Percentiles rank a stretch among this genome's conserved stretches.
Evolutionary conservation across 2,113 vertebrate genomes (phyloP).

Genomic region (Parotia lawesii): DNA sequence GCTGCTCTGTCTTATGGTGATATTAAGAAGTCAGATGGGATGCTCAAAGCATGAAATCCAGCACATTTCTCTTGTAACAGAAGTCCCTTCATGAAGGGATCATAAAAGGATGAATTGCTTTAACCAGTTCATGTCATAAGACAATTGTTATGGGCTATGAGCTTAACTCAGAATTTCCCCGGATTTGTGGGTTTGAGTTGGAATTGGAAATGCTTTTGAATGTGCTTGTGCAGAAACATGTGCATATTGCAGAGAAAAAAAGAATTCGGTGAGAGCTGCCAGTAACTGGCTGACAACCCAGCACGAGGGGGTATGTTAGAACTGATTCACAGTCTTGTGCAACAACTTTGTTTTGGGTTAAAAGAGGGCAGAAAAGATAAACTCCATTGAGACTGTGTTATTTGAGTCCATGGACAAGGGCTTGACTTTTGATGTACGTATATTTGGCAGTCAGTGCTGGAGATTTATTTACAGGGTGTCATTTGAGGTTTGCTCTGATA

Average conservation of each 20-base stretch:
- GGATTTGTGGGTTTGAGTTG: not conserved
- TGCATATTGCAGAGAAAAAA: not conserved
- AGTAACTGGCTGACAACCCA: conserved; percentile 44
- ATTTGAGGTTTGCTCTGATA: not conserved
- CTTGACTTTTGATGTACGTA: conserved; percentile 22
- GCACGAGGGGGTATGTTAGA: conserved; percentile 6
- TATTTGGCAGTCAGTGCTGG: not conserved
- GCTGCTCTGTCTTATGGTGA: not conserved
- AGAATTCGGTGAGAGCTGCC: conserved; percentile 22
- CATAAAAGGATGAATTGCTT: not conserved
- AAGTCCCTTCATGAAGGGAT: not conserved
- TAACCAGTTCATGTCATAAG: not conserved
- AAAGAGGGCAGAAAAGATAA: conserved; percentile 9
- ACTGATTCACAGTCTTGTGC: conserved; percentile 28
- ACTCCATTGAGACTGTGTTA: conserved; percentile 9
- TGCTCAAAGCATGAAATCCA: conserved; percentile 1
- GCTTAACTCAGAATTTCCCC: conserved; percentile 3
- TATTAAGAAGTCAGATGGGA: not conserved
- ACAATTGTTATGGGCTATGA: not conserved
- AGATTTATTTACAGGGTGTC: conserved; percentile 30
- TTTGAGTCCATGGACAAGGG: conserved; percentile 1
- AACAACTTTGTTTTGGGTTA: conserved; percentile 59
- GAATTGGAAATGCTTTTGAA: not conserved
- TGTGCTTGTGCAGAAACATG: not conserved
- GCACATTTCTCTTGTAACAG: not conserved